Evolutionary conservation across 2,113 vertebrate genomes (phyloP).

Genomic region (Lophochroa leadbeateri): DNA sequence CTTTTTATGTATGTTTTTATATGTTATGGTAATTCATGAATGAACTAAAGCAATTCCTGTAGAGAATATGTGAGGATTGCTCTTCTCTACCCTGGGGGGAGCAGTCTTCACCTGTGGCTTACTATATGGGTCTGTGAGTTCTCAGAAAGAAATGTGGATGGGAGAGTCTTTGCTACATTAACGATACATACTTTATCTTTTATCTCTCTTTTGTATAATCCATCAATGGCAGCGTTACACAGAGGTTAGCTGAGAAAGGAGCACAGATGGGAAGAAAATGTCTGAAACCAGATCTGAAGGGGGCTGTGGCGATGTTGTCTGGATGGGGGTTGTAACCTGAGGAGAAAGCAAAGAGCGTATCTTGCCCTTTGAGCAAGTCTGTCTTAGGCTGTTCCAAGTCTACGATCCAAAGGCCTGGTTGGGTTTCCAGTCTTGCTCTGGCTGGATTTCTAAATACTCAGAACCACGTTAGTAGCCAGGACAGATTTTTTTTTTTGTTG

Average conservation of each 20-base stretch:
- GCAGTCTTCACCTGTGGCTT: background rate
- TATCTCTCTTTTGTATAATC: background rate
- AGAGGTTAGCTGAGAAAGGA: background rate
- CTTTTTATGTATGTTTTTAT: slow-evolving; percentile 3
- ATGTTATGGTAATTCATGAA: slow-evolving; percentile 8
- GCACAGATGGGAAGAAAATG: background rate
- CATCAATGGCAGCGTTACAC: background rate
- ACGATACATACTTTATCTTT: background rate
- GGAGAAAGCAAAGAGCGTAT: background rate
- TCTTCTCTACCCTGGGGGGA: background rate
- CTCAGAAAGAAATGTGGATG: background rate
- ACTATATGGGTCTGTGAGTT: background rate
- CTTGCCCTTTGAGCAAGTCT: background rate
- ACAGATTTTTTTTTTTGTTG: background rate
- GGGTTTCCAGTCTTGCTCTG: background rate
- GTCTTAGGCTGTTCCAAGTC: background rate
- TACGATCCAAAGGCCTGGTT: background rate
- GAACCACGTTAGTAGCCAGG: background rate
- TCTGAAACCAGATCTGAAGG: background rate
- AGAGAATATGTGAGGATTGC: background rate
- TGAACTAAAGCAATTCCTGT: background rate
- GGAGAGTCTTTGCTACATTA: background rate
- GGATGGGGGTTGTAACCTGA: background rate
- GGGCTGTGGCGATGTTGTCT: background rate
- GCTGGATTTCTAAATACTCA: background rate